These are phyloP conservation scores for Hippocampus abdominalis DNA, from an alignment of 2,113 vertebrate genomes.

Conservation along the genomic window DNA sequence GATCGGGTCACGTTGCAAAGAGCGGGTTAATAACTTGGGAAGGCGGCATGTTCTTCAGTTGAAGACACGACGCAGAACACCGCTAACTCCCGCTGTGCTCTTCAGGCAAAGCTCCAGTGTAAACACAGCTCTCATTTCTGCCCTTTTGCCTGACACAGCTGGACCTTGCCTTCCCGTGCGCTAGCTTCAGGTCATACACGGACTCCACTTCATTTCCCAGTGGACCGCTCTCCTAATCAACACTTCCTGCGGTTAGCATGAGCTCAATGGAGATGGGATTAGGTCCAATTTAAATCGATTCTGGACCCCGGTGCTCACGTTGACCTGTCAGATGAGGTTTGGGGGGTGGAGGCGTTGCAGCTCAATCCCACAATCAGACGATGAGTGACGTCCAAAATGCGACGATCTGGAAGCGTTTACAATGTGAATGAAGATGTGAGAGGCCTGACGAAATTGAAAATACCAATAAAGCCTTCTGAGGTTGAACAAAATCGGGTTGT, in stretches of 20 bases:
- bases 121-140: conserved; percentile 67
- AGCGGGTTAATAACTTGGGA: conserved; percentile 27
- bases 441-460: conserved; percentile 16
- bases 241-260: conserved; percentile 51
- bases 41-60: conserved; percentile 34
- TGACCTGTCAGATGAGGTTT: conserved; percentile 24
- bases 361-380: conserved; percentile 27
- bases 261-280: conserved; percentile 45
- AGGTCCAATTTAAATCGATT: conserved; percentile 18
- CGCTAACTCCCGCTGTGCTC: conserved; percentile 35
- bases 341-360: conserved; percentile 5
- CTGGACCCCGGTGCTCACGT: conserved; percentile 13
- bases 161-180: conserved; percentile 49
- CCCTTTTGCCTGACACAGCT: conserved; percentile 43
- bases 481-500: background rate
- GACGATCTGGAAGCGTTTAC: conserved; percentile 14
- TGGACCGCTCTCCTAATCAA: conserved; percentile 54
- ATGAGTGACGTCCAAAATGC: conserved; percentile 46
- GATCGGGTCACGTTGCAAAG: conserved; percentile 12
- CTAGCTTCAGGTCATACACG: conserved; percentile 45
- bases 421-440: conserved; percentile 11
- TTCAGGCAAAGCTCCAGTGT: conserved; percentile 50
- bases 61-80: conserved; percentile 24
- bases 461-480: background rate
- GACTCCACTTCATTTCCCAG: conserved; percentile 58